These are phyloP conservation scores for Accipiter fasciatus DNA, from an alignment of 2,797 vertebrate species.

Conservation along the genomic window DNA sequence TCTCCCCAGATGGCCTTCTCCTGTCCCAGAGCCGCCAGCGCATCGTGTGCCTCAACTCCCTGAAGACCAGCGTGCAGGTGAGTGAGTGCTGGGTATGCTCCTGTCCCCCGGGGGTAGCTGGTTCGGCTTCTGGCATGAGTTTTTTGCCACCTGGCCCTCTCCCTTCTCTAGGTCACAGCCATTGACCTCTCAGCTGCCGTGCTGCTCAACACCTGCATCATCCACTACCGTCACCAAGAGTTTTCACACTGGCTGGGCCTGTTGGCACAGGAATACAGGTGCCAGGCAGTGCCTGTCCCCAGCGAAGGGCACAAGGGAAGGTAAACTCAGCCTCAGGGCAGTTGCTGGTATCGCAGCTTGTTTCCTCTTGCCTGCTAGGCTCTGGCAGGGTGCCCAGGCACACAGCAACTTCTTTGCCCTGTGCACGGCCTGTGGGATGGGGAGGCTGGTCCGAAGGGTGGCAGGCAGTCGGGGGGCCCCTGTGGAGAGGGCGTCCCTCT, in stretches of 20 bases:
- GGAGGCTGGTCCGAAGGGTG: not conserved
- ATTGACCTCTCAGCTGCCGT: conserved; percentile 87
- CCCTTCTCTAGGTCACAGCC: conserved; percentile 83
- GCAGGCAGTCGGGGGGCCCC: not conserved
- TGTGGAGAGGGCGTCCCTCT: not conserved
- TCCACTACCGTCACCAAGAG: conserved; percentile 98
- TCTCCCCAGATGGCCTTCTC: conserved; percentile 88
- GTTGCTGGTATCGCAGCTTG: not conserved
- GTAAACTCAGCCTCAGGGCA: not conserved
- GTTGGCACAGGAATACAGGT: conserved; percentile 82
- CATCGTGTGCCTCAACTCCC: conserved; percentile 90
- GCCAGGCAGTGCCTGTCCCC: conserved; percentile 66
- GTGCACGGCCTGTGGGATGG: not conserved
- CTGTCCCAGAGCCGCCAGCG: conserved; percentile 96
- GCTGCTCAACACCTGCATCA: conserved; percentile 91
- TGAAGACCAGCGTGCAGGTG: conserved; percentile 89
- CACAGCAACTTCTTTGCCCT: not conserved
- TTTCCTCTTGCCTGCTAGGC: not conserved
- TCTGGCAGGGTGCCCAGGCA: not conserved
- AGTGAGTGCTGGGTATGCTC: not conserved
- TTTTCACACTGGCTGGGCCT: conserved; percentile 93
- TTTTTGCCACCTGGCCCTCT: not conserved
- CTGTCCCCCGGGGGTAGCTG: not conserved
- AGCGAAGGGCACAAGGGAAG: conserved; percentile 52
- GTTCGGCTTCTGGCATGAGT: not conserved